These are phyloP conservation scores for Odocoileus hemionus DNA, from an alignment of 2,113 vertebrate genomes.

Conservation along the genomic window DNA sequence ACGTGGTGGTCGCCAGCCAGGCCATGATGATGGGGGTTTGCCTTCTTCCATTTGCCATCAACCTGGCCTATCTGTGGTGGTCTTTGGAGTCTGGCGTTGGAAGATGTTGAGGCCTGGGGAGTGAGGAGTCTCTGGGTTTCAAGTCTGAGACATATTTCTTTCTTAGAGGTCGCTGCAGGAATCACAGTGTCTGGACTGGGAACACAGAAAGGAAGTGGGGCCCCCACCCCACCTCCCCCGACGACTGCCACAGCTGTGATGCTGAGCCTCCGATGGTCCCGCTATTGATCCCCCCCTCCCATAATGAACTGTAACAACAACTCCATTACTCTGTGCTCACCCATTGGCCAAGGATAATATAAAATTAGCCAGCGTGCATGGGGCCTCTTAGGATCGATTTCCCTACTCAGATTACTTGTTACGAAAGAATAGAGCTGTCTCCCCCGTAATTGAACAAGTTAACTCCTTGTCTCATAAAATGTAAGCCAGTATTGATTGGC, in stretches of 20 bases:
- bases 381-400: slow-evolving; percentile 98
- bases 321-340: slow-evolving; percentile 90
- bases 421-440: slow-evolving; percentile 99
- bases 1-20: background rate
- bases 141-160: slow-evolving; percentile 42
- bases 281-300: slow-evolving; percentile 90
- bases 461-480: slow-evolving; percentile 99
- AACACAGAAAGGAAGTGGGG: slow-evolving; percentile 44
- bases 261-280: slow-evolving; percentile 80
- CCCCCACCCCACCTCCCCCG: background rate
- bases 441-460: slow-evolving; percentile 99
- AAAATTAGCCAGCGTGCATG: slow-evolving; percentile 96
- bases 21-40: background rate
- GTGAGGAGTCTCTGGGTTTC: background rate
- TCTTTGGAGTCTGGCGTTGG: background rate
- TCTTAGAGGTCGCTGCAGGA: slow-evolving; percentile 62
- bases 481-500: slow-evolving; percentile 96
- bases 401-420: slow-evolving; percentile 99
- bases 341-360: slow-evolving; percentile 98
- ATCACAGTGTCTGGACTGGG: slow-evolving; percentile 50
- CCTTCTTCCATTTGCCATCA: background rate
- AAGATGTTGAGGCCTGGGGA: rapidly evolving
- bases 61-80: background rate
- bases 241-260: slow-evolving; percentile 76
- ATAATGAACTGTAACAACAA: slow-evolving; percentile 97